Evolutionary conservation across 1,140 invertebrate genomes (phyloP), one percentile per base, ranked within the genome.

Genomic region (Neodiprion fabricii): DNA sequence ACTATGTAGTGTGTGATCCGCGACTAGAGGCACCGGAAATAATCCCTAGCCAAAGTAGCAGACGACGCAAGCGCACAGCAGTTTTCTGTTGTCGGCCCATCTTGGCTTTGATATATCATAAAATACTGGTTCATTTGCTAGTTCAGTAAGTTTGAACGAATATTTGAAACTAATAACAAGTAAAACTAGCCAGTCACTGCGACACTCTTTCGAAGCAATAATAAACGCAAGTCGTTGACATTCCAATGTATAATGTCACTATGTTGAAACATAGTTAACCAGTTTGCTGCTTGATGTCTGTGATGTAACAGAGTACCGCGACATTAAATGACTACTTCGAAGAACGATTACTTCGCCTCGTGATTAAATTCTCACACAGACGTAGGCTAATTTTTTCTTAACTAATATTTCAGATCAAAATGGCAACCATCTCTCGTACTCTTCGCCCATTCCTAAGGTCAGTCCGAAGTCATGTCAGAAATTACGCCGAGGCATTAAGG

Each of bases 401-500:
- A 40, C 5, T 40, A 40, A 40, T 40, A 61, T 61, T 61, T 14
- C 53, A 61, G 53, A 61, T 61, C 53, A 17, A 81, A 74, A 89
- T 89, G 88, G 83, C 85, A 48, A 78, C 78, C 23, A 73, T 89
- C n/a, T 48, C 81, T 50, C 83, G 86, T 72, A 84, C 80, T 14
- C 69, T 87, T 40, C 85, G 86, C 0, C 85, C 87, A 12, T 82
- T 84, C 65, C 72, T 89, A 28, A 85, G 80, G 21, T 81, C 76
- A 17, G 48, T 87, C 70, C 83, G 82, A 11, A 79, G 73, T 14
- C 84, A 85, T 65, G 83, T 80, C 9, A 88, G 92, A 79, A 88
- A 88, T 65, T 94, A 93, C 85, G 92, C 93, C 17, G 94, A 95
- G 79, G 85, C 85, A 14, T 74, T 81, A 70, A 72, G 67, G 53